Evolutionary conservation across 2,113 vertebrate genomes (phyloP), one percentile per base, ranked within the genome.

Genomic region (Probosciger aterrimus): DNA sequence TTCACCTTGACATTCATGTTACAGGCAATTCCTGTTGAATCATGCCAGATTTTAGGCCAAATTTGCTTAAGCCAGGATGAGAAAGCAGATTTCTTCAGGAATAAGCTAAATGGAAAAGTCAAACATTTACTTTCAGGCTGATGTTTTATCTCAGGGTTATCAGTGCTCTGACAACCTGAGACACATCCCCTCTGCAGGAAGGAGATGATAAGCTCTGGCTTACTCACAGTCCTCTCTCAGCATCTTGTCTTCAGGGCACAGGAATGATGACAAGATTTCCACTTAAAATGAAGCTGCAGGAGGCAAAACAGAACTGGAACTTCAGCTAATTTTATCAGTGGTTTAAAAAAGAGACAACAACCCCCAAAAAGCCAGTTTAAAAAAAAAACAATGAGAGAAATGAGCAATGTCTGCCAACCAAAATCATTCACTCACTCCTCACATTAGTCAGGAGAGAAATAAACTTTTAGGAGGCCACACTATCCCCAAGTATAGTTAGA

Each of bases 321-420:
- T 93, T 93, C 95, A 87, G 92, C 95, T 94, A 92, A 17, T 96
- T 97, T 95, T 82, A 87, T 88, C 93, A 65, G 86, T 23, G 74
- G 90, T 82, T 96, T 82, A 57, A 91, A 93, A 92, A 95, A 93
- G 83, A 52, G 91, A 52, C 73, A 78, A 44, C 79, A 20, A 22
- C 7, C 6, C 5, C 6, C 7, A 12, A 71, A 88, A 65, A 13
- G 2, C 8, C 50, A 41, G 53, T 59, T 33, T 27, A 91, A 82
- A 74, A 46, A 67, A 52, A 67, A 11, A 39, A 62, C 82, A 92
- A 76, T 60, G 76, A 69, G 81, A 92, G 86, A 95, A 96, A 91
- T 76, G 95, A 96, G 93, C 92, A 94, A 63, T 89, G 82, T 62
- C 82, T 96, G 91, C 91, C 95, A 93, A 96, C 91, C 59, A 50